These are phyloP conservation scores for Pterophyllum scalare DNA, from an alignment of 2,113 vertebrate genomes.

Conservation along the genomic window DNA sequence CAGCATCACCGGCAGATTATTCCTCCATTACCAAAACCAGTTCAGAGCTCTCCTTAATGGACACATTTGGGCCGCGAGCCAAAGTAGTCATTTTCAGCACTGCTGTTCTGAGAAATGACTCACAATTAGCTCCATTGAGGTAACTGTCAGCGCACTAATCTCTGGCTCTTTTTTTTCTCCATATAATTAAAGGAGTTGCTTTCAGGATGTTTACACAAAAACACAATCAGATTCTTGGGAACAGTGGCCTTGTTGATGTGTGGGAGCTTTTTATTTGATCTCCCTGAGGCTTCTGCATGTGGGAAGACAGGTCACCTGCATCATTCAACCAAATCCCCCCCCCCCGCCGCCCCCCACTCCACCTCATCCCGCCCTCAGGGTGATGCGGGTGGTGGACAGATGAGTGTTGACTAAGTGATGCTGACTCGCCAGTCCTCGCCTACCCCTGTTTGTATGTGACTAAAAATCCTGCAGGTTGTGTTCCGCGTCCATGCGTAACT, in stretches of 20 bases:
- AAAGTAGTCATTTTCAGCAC: slow-evolving; percentile 57
- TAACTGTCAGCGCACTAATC: slow-evolving; percentile 66
- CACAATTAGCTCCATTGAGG: slow-evolving; percentile 64
- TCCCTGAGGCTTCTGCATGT: slow-evolving; percentile 36
- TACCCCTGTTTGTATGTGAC: slow-evolving; percentile 9
- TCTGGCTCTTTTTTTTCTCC: not conserved
- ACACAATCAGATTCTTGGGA: slow-evolving; percentile 52
- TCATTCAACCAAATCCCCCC: not conserved
- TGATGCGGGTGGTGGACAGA: slow-evolving; percentile 46
- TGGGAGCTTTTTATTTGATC: slow-evolving; percentile 37
- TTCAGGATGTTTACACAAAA: slow-evolving; percentile 69
- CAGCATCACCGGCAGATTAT: slow-evolving; percentile 23
- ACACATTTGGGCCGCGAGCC: slow-evolving; percentile 54
- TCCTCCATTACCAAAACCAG: slow-evolving; percentile 35
- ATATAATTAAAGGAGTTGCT: slow-evolving; percentile 63
- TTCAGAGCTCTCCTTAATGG: slow-evolving; percentile 55
- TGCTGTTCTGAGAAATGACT: slow-evolving; percentile 61
- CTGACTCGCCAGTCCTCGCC: slow-evolving; percentile 39
- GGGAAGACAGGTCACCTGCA: slow-evolving; percentile 47
- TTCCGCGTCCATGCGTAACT: not conserved
- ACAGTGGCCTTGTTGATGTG: slow-evolving; percentile 46
- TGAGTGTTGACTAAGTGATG: slow-evolving; percentile 53
- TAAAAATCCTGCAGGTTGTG: slow-evolving; percentile 3
- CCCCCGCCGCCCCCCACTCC: not conserved
- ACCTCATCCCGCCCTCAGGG: slow-evolving; percentile 26